A percentile compares a stretch with the other conserved stretches of the same genome.
phyloP scores from a whole-genome alignment of 2,797 vertebrate genomes.

The Liasis olivaceus region DNA sequence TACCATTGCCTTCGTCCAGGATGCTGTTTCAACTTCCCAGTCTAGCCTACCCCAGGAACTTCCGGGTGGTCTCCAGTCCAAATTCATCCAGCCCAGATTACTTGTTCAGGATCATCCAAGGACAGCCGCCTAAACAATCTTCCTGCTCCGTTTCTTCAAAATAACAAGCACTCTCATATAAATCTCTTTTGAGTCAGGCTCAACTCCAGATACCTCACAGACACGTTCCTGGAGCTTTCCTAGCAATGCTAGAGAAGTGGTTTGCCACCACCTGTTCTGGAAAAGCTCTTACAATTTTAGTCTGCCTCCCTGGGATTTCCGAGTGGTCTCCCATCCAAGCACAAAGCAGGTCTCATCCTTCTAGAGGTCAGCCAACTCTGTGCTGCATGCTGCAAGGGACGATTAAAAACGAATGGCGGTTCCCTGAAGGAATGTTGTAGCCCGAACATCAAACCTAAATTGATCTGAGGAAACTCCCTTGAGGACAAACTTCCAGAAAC shows the following conservation, averaged over 20 bases:
- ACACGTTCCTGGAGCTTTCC: background rate
- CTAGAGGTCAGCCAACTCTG: background rate
- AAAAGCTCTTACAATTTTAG: background rate
- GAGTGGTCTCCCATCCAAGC: background rate
- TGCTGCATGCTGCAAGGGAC: background rate
- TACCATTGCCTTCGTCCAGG: too few species aligned
- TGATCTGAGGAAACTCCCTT: background rate
- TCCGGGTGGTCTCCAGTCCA: too few species aligned
- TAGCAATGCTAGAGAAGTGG: background rate
- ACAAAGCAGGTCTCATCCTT: background rate
- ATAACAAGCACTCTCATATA: too few species aligned
- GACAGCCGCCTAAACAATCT: too few species aligned
- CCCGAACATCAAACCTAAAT: background rate
- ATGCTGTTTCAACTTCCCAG: too few species aligned
- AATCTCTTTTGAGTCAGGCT: too few species aligned
- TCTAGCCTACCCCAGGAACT: too few species aligned
- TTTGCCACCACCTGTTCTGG: background rate
- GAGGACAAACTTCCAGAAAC: background rate
- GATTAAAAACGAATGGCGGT: background rate
- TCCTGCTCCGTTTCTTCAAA: too few species aligned
- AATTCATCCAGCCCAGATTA: too few species aligned
- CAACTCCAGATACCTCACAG: too few species aligned
- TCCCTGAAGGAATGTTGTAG: background rate
- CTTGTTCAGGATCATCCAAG: too few species aligned
- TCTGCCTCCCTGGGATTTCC: background rate